Conservation (phyloP, 2,113 vertebrate species). For the Leptocoma aspasia region DNA sequence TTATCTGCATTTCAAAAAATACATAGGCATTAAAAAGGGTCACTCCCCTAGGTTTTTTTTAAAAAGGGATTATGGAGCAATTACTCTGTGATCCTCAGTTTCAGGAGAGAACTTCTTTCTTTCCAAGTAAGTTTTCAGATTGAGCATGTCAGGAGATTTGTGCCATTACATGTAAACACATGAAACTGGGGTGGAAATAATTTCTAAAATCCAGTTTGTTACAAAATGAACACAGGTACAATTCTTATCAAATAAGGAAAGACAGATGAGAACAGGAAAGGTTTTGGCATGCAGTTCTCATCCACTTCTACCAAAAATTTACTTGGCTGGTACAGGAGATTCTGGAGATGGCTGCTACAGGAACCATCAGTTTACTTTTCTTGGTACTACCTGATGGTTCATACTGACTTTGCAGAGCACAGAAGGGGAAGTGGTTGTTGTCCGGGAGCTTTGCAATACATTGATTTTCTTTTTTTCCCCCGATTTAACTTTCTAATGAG, state of each 20-base stretch:
- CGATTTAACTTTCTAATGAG: background rate
- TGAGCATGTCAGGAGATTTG: background rate
- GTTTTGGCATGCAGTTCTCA: background rate
- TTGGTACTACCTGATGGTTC: background rate
- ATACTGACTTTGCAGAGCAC: background rate
- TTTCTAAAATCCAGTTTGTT: background rate
- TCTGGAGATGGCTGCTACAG: background rate
- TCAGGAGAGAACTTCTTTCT: background rate
- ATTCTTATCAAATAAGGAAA: background rate
- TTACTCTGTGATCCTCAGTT: background rate
- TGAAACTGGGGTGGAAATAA: background rate
- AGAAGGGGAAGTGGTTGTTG: background rate
- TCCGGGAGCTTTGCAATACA: background rate
- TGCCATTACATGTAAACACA: background rate
- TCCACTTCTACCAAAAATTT: background rate
- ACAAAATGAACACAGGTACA: background rate
- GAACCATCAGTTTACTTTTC: background rate
- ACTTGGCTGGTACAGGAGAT: background rate
- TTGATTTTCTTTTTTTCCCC: background rate
- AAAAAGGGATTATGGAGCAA: background rate
- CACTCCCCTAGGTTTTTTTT: background rate
- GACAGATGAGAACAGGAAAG: background rate
- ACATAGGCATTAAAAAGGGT: background rate
- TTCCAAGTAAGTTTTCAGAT: background rate
- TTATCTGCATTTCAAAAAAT: background rate